phyloP scores from a whole-genome alignment of 2,888 invertebrate genomes.

The Exocentrus adspersus region DNA sequence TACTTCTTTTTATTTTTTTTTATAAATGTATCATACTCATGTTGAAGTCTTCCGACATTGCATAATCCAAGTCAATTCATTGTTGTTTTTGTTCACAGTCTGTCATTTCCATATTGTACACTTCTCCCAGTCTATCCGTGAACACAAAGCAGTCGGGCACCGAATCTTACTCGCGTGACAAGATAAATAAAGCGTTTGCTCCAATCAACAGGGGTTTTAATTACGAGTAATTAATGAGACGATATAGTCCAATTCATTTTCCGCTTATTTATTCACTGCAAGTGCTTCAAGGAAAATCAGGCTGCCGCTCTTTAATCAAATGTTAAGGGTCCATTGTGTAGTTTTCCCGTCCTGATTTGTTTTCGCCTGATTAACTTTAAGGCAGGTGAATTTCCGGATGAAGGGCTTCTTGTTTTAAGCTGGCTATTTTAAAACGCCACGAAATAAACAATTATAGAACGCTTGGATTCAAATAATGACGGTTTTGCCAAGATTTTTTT shows the following conservation, averaged over 20 bases:
- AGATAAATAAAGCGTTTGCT: constrained; percentile 58
- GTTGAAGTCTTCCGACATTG: too few relatives aligned
- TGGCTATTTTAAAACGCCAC: too few relatives aligned
- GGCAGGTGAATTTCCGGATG: constrained; percentile 17
- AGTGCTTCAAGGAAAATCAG: constrained; percentile 31
- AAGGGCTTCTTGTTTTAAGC: constrained; percentile 22
- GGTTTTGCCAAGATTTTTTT: too few relatives aligned
- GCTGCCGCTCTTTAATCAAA: constrained; percentile 38
- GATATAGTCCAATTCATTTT: constrained; percentile 52
- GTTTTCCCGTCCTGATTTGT: constrained; percentile 37
- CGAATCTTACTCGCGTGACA: constrained; percentile 33
- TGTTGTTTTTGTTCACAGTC: too few relatives aligned
- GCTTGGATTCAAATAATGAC: too few relatives aligned
- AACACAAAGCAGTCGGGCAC: constrained; percentile 3
- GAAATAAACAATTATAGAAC: too few relatives aligned
- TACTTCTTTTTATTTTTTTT: too few relatives aligned
- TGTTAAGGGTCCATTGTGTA: constrained; percentile 36
- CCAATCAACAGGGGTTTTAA: constrained; percentile 60
- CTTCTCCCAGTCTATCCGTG: constrained; percentile 3
- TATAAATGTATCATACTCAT: too few relatives aligned
- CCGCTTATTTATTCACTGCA: constrained; percentile 35
- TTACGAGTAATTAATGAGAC: constrained; percentile 60
- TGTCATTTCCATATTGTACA: background rate
- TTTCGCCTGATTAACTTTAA: constrained; percentile 35
- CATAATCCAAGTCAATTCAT: too few relatives aligned